Base-by-base conservation (phyloP, 2,888 invertebrate genomes). In the Exephanes ischioxanthus region DNA sequence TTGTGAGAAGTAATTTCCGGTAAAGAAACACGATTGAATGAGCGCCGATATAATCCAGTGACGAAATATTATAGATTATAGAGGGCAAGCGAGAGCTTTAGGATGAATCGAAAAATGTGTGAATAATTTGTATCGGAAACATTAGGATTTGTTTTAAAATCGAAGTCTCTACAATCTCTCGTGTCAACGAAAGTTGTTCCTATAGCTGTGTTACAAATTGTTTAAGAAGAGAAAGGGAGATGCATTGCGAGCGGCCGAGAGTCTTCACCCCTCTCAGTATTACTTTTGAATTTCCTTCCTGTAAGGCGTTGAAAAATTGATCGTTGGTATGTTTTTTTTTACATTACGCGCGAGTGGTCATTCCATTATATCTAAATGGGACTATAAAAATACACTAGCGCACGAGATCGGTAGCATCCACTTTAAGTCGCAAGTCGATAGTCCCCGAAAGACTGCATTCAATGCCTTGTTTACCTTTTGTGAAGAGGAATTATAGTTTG, bases 251-350 rank as follows among this genome's bases (percentile, higher is more conserved):
- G 26, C 41, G 19, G 6, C 26, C 26, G n/a, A 51, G n/a, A 14
- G 63, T 53, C 53, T 85, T 73, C 26, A 14, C 33, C 55, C 66
- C 19, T 63, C 33, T 78, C 78, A 82, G 78, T 82, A 85, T 85
- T 85, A 81, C 70, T 79, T 70, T 55, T 58, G 45, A 26, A 68
- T 81, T 81, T 80, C 77, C 80, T 68, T 76, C 55, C 76, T 67
- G 26, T 19, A 68, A 70, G 51, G n/a, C 71, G 11, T 58, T 19
- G 30, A 61, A 68, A 68, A 68, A 37, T 61, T 16, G 16, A 0
- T 51, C 58, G 22, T 19, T 11, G 37, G 55, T 30, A 7, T 33
- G 5, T 14, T 5, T 51, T 67, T 53, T 26, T 5, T 51, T 67
- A 72, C 26, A 6, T 76, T 33, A 58, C 26, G 37, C 61, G 48